Conservation (phyloP, 2,797 vertebrate species). For the Heliangelus exortis region DNA sequence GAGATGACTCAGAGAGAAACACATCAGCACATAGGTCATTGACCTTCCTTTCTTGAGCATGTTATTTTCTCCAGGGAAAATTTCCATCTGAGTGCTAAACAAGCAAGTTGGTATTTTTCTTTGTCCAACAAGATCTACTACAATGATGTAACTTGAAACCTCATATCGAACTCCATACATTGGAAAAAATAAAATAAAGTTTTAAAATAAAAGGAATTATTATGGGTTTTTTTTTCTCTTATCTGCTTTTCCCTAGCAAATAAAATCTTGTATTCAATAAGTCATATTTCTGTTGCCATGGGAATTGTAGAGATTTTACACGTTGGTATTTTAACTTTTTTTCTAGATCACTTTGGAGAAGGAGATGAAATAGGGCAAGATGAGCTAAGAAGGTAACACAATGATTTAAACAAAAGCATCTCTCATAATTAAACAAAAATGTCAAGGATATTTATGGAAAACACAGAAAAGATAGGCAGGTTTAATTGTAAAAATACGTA, state of each 20-base stretch:
- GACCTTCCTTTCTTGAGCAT: rapidly evolving
- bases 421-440: slow-evolving; percentile 65
- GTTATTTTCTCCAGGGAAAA: not conserved
- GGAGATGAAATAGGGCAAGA: not conserved
- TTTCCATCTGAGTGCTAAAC: not conserved
- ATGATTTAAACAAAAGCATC: slow-evolving; percentile 20
- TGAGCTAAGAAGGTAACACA: slow-evolving; percentile 16
- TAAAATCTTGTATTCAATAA: not conserved
- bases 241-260: not conserved
- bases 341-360: slow-evolving; percentile 30
- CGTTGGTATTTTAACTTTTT: slow-evolving; percentile 60
- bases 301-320: slow-evolving; percentile 55
- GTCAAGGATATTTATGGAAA: slow-evolving; percentile 72
- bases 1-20: not conserved
- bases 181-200: not conserved
- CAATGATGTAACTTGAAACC: not conserved
- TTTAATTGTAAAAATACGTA: slow-evolving; percentile 30
- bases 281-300: slow-evolving; percentile 34
- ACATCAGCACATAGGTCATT: not conserved
- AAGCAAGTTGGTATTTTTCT: not conserved
- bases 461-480: slow-evolving; percentile 28
- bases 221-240: not conserved
- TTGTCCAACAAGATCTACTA: not conserved
- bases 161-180: rapidly evolving
- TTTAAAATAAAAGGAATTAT: too few relatives aligned